Evolutionary conservation across 2,113 vertebrate genomes (phyloP).

Genomic region (Tonatia bakeri): DNA sequence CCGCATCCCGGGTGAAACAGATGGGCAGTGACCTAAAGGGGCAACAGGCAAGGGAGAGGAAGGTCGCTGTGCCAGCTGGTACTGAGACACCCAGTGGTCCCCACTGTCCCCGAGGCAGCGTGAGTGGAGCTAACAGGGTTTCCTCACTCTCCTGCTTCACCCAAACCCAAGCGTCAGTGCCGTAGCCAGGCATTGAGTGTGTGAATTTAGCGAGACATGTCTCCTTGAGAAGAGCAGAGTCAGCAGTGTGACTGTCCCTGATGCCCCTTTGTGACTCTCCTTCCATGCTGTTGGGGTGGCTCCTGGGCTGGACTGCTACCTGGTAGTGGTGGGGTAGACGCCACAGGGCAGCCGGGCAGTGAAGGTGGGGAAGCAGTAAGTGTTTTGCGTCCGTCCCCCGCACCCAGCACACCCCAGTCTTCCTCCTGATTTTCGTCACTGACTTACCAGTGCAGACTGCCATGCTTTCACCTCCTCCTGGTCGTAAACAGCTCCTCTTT

Average conservation of each 20-base stretch:
- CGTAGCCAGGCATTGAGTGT: neutral
- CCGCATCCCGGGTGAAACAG: neutral
- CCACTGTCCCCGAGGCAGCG: neutral
- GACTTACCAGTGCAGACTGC: neutral
- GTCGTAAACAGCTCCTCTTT: neutral
- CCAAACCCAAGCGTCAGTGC: neutral
- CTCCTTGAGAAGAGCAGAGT: neutral
- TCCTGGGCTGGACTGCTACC: neutral
- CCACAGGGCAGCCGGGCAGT: neutral
- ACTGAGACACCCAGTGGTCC: neutral
- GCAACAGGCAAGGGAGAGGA: neutral
- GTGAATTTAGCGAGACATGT: neutral
- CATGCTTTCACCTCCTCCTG: neutral
- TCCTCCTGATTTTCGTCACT: neutral
- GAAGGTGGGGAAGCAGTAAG: neutral
- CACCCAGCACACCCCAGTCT: neutral
- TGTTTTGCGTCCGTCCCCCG: neutral
- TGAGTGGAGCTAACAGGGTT: neutral
- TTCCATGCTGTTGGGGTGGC: neutral
- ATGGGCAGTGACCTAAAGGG: conserved; percentile 39
- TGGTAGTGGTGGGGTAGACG: neutral
- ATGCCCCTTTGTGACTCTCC: neutral
- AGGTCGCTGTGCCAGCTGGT: conserved; percentile 18
- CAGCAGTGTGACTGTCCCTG: rapidly evolving
- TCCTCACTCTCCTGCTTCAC: neutral